Conservation (phyloP, 2,797 vertebrate species). For the Hipposideros larvatus region DNA sequence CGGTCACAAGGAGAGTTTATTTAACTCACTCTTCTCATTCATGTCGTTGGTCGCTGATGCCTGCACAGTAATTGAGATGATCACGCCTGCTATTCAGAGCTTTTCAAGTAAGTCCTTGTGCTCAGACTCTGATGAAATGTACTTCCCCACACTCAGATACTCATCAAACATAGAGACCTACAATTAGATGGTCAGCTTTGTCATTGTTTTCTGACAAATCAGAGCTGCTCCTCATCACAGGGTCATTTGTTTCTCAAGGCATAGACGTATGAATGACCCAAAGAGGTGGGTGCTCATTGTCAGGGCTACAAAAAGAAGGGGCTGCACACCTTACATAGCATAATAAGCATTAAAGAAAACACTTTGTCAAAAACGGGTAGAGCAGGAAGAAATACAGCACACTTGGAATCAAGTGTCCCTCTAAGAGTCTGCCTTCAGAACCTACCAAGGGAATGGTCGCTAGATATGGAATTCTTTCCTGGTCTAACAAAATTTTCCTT, state of each 20-base stretch:
- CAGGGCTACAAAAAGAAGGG: background rate
- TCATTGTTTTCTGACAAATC: background rate
- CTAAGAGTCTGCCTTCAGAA: background rate
- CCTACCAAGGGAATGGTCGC: background rate
- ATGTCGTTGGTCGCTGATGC: background rate
- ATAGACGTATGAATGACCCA: background rate
- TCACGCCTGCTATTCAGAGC: background rate
- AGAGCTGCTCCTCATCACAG: background rate
- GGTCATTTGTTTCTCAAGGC: background rate
- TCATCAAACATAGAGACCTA: background rate
- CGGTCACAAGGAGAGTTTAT: background rate
- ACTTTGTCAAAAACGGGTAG: background rate
- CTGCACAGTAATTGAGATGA: background rate
- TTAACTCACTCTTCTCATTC: background rate
- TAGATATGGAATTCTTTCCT: background rate
- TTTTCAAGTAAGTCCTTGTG: slow-evolving; percentile 3
- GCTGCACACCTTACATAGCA: background rate
- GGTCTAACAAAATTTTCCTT: background rate
- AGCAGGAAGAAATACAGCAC: background rate
- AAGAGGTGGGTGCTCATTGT: background rate
- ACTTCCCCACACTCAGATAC: background rate
- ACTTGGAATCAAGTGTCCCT: background rate
- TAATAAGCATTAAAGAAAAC: background rate
- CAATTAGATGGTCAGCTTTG: background rate
- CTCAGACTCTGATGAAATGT: background rate